These are phyloP conservation scores for Bryconaethiops microstoma DNA, from an alignment of 2,797 vertebrate genomes.

Conservation along the genomic window DNA sequence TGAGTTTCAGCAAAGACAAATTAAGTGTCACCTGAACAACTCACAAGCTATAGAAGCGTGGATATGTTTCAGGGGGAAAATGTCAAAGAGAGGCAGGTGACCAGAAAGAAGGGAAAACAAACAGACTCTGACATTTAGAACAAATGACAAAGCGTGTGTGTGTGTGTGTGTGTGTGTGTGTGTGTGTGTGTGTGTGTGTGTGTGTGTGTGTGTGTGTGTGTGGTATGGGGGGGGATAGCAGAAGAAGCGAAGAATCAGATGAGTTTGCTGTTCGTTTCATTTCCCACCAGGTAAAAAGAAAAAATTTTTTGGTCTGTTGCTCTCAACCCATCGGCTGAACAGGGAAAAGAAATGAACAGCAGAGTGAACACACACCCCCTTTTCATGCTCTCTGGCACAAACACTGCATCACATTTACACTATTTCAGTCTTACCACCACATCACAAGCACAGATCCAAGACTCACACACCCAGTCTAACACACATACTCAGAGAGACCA, in stretches of 20 bases:
- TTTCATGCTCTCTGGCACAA: slow-evolving; percentile 26
- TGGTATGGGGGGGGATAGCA: no score
- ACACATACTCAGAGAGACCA: no score
- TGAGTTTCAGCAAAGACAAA: not conserved
- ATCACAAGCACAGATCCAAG: no score
- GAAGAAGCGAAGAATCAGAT: not conserved
- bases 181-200: no score
- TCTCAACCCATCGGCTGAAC: slow-evolving; percentile 61
- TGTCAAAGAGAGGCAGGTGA: not conserved
- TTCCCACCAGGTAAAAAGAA: slow-evolving; percentile 56
- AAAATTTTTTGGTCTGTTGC: slow-evolving; percentile 65
- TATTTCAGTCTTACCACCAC: not conserved
- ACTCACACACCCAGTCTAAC: no score
- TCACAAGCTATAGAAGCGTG: not conserved
- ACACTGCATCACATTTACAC: not conserved
- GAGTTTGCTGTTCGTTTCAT: slow-evolving; percentile 54
- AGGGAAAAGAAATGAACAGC: slow-evolving; percentile 63
- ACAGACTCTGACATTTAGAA: not conserved
- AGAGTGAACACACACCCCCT: slow-evolving; percentile 22
- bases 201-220: no score
- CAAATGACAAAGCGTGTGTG: not conserved
- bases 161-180: no score
- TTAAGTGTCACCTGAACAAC: not conserved
- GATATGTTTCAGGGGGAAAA: not conserved
- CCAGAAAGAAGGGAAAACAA: not conserved